Conservation (phyloP, 2,888 invertebrate genomes). For the Trichogramma dendrolimi region DNA sequence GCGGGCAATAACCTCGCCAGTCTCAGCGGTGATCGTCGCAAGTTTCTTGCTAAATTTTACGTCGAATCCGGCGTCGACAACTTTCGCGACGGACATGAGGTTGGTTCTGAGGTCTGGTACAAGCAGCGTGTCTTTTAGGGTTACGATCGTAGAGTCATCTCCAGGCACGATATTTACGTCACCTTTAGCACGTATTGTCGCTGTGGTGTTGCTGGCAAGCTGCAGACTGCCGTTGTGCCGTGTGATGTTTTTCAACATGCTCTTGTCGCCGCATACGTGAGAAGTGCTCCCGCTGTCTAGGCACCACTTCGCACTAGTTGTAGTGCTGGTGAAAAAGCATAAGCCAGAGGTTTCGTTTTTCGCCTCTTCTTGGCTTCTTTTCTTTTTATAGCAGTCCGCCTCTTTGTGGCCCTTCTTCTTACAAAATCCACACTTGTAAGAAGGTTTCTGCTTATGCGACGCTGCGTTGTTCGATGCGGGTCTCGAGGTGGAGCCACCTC, state of each 20-base stretch:
- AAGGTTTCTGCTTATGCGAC: too few relatives aligned
- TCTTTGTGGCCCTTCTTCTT: too few relatives aligned
- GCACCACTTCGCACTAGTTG: too few relatives aligned
- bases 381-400: too few relatives aligned
- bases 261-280: slow-evolving; percentile 23
- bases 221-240: slow-evolving; percentile 9
- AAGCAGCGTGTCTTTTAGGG: slow-evolving; percentile 23
- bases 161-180: slow-evolving; percentile 8
- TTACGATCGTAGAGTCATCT: neutral
- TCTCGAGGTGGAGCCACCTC: too few relatives aligned
- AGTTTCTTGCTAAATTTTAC: slow-evolving; percentile 20
- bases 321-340: too few relatives aligned
- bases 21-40: slow-evolving; percentile 18
- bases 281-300: slow-evolving; percentile 25
- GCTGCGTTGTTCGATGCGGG: too few relatives aligned
- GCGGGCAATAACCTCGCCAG: slow-evolving; percentile 14
- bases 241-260: slow-evolving; percentile 1
- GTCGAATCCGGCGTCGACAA: slow-evolving; percentile 23
- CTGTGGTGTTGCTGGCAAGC: slow-evolving; percentile 15
- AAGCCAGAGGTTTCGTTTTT: too few relatives aligned
- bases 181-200: slow-evolving; percentile 20
- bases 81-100: slow-evolving; percentile 30
- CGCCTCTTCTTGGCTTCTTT: too few relatives aligned
- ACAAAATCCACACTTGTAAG: too few relatives aligned
- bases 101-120: slow-evolving; percentile 32